Conservation (phyloP, 2,797 vertebrate genomes). For the Spheniscus humboldti region DNA sequence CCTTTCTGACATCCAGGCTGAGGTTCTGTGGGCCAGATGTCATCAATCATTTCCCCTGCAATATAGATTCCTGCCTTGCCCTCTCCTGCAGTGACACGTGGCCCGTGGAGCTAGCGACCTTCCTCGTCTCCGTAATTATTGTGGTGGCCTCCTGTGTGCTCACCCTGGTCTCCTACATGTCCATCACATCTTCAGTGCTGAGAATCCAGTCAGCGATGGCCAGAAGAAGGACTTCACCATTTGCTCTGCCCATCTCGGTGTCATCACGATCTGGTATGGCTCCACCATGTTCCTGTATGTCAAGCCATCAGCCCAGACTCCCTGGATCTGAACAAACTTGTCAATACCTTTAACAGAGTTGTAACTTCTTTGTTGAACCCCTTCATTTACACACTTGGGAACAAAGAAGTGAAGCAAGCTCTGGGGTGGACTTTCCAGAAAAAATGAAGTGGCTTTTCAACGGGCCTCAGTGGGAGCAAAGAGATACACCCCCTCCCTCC, state of each 20-base stretch:
- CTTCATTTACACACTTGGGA: slow-evolving; percentile 64
- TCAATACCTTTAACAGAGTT: slow-evolving; percentile 58
- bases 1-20: too few species aligned
- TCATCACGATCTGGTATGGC: slow-evolving; percentile 40
- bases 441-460: background rate
- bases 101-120: slow-evolving; percentile 49
- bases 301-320: slow-evolving; percentile 14
- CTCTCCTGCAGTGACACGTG: slow-evolving; percentile 19
- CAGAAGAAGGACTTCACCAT: slow-evolving; percentile 54
- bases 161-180: slow-evolving; percentile 57
- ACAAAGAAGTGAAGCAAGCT: slow-evolving; percentile 61
- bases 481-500: background rate
- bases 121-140: slow-evolving; percentile 55
- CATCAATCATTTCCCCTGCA: too few species aligned
- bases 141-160: slow-evolving; percentile 52
- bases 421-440: background rate
- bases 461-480: background rate
- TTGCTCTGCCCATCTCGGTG: slow-evolving; percentile 55
- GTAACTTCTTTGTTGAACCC: slow-evolving; percentile 65
- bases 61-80: too few species aligned
- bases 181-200: slow-evolving; percentile 52
- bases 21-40: too few species aligned
- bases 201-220: slow-evolving; percentile 33
- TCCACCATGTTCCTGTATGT: slow-evolving; percentile 63
- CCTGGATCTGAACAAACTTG: slow-evolving; percentile 2